Conservation (phyloP, 2,888 invertebrate species). For the Cetonia aurata region DNA sequence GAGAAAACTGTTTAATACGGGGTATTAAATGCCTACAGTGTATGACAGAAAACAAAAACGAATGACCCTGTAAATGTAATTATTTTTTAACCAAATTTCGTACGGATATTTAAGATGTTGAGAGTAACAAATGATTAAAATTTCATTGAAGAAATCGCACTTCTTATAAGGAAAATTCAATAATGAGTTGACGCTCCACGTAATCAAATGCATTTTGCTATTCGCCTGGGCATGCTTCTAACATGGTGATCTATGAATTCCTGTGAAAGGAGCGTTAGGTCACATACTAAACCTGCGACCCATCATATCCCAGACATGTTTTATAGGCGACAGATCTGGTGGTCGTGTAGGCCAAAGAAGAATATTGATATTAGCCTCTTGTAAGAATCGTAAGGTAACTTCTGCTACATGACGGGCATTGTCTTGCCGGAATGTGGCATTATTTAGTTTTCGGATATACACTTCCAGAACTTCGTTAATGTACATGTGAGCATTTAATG, state of each 20-base stretch:
- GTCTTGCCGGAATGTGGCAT: conserved; percentile 7
- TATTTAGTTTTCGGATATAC: neutral
- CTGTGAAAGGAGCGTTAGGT: neutral
- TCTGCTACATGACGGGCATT: neutral
- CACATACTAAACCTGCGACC: neutral
- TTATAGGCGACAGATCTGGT: neutral
- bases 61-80: neutral
- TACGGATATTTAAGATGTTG: too few species aligned
- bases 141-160: neutral
- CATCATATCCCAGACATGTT: conserved; percentile 9
- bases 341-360: neutral
- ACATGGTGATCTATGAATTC: neutral
- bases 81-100: neutral
- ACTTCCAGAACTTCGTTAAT: neutral
- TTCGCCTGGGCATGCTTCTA: neutral
- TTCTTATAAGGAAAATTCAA: too few species aligned
- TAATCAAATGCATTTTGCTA: neutral
- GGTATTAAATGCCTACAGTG: too few species aligned
- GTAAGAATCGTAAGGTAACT: neutral
- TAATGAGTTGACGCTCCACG: too few species aligned
- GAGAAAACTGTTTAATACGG: too few species aligned
- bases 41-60: too few species aligned
- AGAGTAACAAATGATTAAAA: too few species aligned
- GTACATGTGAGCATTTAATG: neutral
- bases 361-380: neutral